Conservation (phyloP, 1,140 invertebrate genomes). For the Aradophagus sp. region DNA sequence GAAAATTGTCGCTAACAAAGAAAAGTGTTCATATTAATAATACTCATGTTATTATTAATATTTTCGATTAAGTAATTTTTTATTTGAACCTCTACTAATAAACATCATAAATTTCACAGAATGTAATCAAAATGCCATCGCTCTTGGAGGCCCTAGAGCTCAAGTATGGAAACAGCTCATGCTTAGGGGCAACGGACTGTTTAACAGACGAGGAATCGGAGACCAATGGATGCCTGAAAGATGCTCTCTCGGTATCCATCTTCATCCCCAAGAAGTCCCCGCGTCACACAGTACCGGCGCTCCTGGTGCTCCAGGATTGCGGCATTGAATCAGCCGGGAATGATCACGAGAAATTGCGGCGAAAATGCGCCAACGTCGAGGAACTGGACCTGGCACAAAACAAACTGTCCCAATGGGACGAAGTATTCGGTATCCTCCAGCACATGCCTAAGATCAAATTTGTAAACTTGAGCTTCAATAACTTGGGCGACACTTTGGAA, state of each 20-base stretch:
- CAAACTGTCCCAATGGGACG: constrained; percentile 87
- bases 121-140: constrained; percentile 82
- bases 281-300: constrained; percentile 83
- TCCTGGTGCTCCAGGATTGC: constrained; percentile 92
- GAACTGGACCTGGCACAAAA: constrained; percentile 94
- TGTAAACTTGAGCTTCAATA: constrained; percentile 93
- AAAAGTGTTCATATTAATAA: too few species aligned
- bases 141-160: constrained; percentile 88
- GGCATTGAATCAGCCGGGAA: constrained; percentile 91
- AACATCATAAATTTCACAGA: too few species aligned
- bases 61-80: too few species aligned
- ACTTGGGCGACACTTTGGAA: constrained; percentile 80
- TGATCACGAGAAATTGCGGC: constrained; percentile 81
- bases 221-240: constrained; percentile 75
- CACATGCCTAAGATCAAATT: constrained; percentile 91
- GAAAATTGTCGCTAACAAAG: too few species aligned
- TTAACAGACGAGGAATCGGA: constrained; percentile 74
- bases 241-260: constrained; percentile 81
- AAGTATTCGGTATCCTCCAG: constrained; percentile 89
- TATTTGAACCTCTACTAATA: too few species aligned
- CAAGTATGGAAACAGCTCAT: constrained; percentile 82
- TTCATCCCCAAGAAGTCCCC: constrained; percentile 88
- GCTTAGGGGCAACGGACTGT: constrained; percentile 73
- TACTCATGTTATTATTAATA: too few species aligned
- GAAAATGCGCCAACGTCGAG: constrained; percentile 88